Conservation (phyloP, 2,888 invertebrate species). For the Spilarctia lutea region DNA sequence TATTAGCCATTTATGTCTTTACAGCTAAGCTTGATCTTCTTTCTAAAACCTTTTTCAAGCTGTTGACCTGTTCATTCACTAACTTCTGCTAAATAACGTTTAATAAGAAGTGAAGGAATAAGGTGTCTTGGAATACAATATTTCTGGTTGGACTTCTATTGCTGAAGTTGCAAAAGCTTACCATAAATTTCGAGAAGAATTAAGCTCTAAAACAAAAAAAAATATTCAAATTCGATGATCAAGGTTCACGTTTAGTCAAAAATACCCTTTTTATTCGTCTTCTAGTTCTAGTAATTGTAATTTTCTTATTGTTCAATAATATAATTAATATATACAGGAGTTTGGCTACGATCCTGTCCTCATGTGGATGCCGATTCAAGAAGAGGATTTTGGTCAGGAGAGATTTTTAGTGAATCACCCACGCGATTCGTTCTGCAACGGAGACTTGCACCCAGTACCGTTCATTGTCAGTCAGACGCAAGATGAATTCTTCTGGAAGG, state of each 20-base stretch:
- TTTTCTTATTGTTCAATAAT: too few species aligned
- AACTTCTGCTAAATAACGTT: not conserved
- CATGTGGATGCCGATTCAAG: conserved; percentile 89
- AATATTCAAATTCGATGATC: too few species aligned
- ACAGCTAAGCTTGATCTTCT: not conserved
- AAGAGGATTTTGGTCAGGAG: conserved; percentile 89
- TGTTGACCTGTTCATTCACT: not conserved
- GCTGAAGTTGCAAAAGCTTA: too few species aligned
- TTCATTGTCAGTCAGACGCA: conserved; percentile 88
- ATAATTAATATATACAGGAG: conserved; percentile 70
- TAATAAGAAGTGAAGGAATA: too few species aligned
- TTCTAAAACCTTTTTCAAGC: not conserved
- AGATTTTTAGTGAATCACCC: conserved; percentile 89
- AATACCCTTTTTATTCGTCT: too few species aligned
- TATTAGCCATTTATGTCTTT: not conserved
- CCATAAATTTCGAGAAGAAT: too few species aligned
- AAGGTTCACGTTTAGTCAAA: too few species aligned
- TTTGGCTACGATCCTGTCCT: conserved; percentile 84
- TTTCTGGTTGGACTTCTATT: too few species aligned
- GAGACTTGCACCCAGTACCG: conserved; percentile 88
- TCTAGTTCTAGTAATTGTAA: not conserved
- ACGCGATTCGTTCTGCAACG: conserved; percentile 82
- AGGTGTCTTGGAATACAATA: too few species aligned
- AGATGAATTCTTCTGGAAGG: conserved; percentile 88
- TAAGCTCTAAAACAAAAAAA: too few species aligned